Base-by-base conservation (phyloP, 35 echinoderm and acorn worm species). In the Heliocidaris erythrogramma region DNA sequence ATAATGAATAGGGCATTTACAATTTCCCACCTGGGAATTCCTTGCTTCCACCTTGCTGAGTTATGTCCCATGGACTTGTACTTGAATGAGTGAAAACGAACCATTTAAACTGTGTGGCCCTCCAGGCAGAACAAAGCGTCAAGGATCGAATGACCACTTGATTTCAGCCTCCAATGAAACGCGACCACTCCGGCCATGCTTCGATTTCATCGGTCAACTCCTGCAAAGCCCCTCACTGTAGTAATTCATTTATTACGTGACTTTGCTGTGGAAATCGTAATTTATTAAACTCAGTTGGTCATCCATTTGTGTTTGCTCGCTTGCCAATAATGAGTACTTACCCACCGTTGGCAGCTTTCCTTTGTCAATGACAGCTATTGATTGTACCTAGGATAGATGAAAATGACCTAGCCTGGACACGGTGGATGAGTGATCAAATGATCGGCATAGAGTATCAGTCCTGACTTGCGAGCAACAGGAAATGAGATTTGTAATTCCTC, bases 241-340 rank as follows among this genome's bases (percentile, higher is more conserved):
- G 27, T 27, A 78, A 78, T 78, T 78, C 65, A 78, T 78, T n/a
- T 78, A 27, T 78, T 78, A 78, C 65, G 65, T 78, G 65, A 78
- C 65, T 78, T 78, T 78, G 21, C 21, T 24, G 65, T 78, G 14
- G 65, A 78, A 78, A 78, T n/a, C 65, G 65, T 78, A 78, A 78
- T 78, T 78, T 78, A 78, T 24, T 78, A 78, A 29, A 78, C 65
- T 7, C 65, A 78, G 65, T 78, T 78, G 65, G 65, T 78, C 65
- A 78, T 78, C 65, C 65, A 78, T 78, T 78, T 78, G 65, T 78
- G 65, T 78, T 78, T 78, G 65, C 65, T 27, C 4, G 0, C 27
- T 78, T 78, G 65, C 65, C 65, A 78, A 78, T 78, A 78, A 78
- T 78, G 65, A 78, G 65, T 29, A 78, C 65, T 78, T 78, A 78